These are phyloP conservation scores for Bubo blakistoni DNA, from an alignment of 2,113 vertebrate species.

Conservation along the genomic window DNA sequence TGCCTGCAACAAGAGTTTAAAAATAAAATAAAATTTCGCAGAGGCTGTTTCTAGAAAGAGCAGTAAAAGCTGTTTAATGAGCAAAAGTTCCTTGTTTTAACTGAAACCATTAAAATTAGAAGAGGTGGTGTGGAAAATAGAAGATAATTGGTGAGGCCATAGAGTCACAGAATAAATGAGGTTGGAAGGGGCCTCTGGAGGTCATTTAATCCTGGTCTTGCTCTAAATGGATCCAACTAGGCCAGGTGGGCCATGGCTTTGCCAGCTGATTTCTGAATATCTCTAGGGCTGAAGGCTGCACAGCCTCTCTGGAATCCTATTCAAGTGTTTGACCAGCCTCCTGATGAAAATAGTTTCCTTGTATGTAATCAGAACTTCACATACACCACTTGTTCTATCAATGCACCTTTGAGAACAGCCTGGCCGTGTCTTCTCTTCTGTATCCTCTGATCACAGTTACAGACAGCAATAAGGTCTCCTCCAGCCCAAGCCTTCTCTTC, in stretches of 20 bases:
- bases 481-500: rapidly evolving
- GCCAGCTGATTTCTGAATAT: background rate
- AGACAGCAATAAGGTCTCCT: background rate
- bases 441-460: background rate
- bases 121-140: background rate
- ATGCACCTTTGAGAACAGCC: background rate
- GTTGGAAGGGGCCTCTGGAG: background rate
- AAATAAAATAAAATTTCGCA: background rate
- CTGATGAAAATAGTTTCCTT: background rate
- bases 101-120: background rate
- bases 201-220: background rate
- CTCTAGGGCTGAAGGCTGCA: background rate
- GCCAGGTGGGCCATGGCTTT: background rate
- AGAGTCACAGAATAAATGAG: background rate
- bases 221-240: background rate
- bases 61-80: background rate
- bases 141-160: background rate
- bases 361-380: background rate
- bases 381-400: background rate
- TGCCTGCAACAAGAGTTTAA: conserved; percentile 60
- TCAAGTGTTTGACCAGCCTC: background rate
- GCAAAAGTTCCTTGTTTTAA: background rate
- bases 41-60: background rate
- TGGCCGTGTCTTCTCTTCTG: background rate
- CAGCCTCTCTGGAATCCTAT: background rate